Evolutionary conservation across 2,888 invertebrate genomes (phyloP), one percentile per base, ranked within the genome.

Genomic region (Dascillus cervinus): DNA sequence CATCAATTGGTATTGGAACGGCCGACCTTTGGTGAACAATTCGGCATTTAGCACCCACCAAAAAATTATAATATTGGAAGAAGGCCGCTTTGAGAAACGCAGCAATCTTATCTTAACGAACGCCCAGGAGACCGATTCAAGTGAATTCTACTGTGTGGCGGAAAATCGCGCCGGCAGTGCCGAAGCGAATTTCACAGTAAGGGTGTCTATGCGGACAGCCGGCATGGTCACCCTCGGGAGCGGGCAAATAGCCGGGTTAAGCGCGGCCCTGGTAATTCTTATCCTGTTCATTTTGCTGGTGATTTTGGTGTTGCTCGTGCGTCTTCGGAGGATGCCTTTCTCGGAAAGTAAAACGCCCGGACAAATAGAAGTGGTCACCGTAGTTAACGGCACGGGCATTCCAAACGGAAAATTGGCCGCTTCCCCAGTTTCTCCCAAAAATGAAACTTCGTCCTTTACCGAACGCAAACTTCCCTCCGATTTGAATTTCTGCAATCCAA

Each of bases 1-100:
- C 43, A 77, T 91, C 37, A 82, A 79, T 52, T 91, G 91, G 91
- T 86, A 83, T 57, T 86, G 84, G 82, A 85, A 86, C 54, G 87
- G 88, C 0, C 73, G 83, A 26, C 67, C 80, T 34, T 70, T 90
- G 39, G 68, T 75, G 29, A 89, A 89, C 60, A 82, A 83, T 53
- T 82, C 82, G 27, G 75, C 77, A 26, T 84, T 87, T 51, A 83
- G 82, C 53, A 75, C 81, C 14, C 81, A 83, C 52, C 87, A 88
- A 56, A 78, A 76, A 53, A 75, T 86, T 26, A 72, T 75, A 49
- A 78, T 89, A 44, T 78, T 71, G 51, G 89, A 89, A 65, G 79
- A 80, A 40, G 85, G 85, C 0, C 75, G 77, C 26, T 75, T 78
- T 35, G 81, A 82, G 53, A 87, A 85, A 64, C 75, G 75, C 43